Evolutionary conservation across 1,140 invertebrate species (phyloP).

Genomic region (Globodera rostochiensis): DNA sequence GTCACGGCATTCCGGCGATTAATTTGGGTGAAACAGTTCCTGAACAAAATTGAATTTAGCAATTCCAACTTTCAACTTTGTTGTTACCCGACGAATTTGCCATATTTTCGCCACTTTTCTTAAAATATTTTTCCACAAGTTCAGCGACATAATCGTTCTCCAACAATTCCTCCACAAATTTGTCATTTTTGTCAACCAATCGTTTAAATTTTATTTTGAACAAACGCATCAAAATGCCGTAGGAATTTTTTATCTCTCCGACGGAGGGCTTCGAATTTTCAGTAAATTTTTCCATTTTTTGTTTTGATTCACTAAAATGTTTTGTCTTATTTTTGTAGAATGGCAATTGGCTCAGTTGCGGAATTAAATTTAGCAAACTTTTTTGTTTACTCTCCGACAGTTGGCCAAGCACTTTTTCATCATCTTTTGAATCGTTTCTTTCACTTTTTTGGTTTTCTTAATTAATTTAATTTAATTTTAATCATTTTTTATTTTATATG

Average conservation of each 20-base stretch:
- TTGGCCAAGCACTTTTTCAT: background rate
- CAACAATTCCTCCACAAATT: constrained; percentile 1
- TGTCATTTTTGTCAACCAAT: background rate
- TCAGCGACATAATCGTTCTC: background rate
- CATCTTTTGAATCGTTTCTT: background rate
- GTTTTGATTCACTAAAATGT: background rate
- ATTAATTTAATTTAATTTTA: too few relatives aligned
- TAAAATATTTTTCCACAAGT: background rate
- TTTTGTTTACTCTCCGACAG: background rate
- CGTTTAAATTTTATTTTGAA: background rate
- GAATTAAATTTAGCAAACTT: background rate
- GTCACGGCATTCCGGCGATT: too few relatives aligned
- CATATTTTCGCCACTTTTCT: background rate
- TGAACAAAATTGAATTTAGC: too few relatives aligned
- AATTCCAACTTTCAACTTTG: too few relatives aligned
- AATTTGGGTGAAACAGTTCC: too few relatives aligned
- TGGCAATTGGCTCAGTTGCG: background rate
- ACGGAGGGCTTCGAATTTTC: too few relatives aligned
- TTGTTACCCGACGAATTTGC: background rate
- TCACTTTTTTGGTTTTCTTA: too few relatives aligned
- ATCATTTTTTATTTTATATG: too few relatives aligned
- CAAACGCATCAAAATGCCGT: background rate
- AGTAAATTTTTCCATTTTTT: background rate
- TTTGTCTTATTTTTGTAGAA: background rate
- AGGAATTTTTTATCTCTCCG: background rate